A percentile compares a stretch with the other conserved stretches of the same genome.
phyloP scores from a whole-genome alignment of 2,797 vertebrate species.

The Parambassis ranga region DNA sequence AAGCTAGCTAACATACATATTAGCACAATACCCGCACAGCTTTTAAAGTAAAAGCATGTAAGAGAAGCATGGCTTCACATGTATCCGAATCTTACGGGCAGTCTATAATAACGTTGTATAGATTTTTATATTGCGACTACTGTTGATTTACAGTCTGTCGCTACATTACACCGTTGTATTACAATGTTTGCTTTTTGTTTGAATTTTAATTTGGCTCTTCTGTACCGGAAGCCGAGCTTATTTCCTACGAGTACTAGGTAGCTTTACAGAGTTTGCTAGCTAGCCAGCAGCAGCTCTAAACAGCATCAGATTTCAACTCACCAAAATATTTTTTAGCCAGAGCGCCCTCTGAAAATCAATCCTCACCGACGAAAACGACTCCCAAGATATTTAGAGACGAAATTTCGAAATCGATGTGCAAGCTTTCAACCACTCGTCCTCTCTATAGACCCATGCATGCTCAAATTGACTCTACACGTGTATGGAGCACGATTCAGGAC shows the following conservation, averaged over 20 bases:
- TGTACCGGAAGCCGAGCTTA: neutral
- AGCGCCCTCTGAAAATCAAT: neutral
- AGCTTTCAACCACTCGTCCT: too few relatives aligned
- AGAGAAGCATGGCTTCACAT: rapidly evolving
- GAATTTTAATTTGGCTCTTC: neutral
- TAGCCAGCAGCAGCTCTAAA: neutral
- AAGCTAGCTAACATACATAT: neutral
- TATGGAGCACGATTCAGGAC: neutral
- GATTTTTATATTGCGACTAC: too few relatives aligned
- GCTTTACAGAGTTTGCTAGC: slow-evolving; percentile 3
- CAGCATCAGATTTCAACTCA: slow-evolving; percentile 50
- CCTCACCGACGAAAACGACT: neutral
- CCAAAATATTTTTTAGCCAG: slow-evolving; percentile 33
- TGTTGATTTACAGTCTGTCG: rapidly evolving
- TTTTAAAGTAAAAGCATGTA: slow-evolving; percentile 41
- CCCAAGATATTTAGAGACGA: neutral
- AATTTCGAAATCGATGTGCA: too few relatives aligned
- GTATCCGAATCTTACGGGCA: too few relatives aligned
- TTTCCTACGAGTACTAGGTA: neutral
- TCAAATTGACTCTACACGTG: slow-evolving; percentile 36
- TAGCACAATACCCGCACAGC: rapidly evolving
- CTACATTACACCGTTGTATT: rapidly evolving
- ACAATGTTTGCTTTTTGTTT: rapidly evolving
- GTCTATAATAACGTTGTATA: too few relatives aligned
- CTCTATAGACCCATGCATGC: neutral